A percentile compares a stretch with the other conserved stretches of the same genome.
Conservation (phyloP, 64 coral and sea anemone genomes). For the Dendronephthya gigantea region DNA sequence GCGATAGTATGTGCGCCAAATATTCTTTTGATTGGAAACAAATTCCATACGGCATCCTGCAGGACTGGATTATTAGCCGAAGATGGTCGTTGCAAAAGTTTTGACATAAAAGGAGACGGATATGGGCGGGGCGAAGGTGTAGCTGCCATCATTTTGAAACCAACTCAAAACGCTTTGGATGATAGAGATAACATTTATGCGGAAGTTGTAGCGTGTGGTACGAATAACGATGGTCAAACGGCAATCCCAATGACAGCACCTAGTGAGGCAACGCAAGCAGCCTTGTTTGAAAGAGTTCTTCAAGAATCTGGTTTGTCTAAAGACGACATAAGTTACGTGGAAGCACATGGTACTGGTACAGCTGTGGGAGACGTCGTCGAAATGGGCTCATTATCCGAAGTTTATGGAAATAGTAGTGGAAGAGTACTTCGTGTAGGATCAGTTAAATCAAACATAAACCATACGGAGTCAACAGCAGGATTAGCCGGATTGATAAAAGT, state of each 20-base stretch:
- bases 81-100: constrained; percentile 15
- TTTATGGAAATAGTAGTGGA: constrained; percentile 30
- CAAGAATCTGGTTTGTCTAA: constrained; percentile 49
- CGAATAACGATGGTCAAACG: constrained; percentile 69
- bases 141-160: constrained; percentile 57
- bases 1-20: constrained; percentile 47
- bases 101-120: constrained; percentile 41
- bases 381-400: constrained; percentile 37
- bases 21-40: neutral
- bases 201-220: constrained; percentile 54
- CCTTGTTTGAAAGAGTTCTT: constrained; percentile 37
- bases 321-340: constrained; percentile 52
- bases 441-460: constrained; percentile 72
- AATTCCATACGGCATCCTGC: neutral
- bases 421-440: constrained; percentile 43
- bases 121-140: constrained; percentile 80
- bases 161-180: constrained; percentile 19
- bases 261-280: constrained; percentile 43
- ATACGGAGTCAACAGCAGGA: constrained; percentile 68
- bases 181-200: constrained; percentile 66
- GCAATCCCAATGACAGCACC: constrained; percentile 68
- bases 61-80: neutral
- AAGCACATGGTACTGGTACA: constrained; percentile 78
- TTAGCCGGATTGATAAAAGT: constrained; percentile 56
- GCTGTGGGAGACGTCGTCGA: constrained; percentile 67